phyloP scores from a whole-genome alignment of 2,113 vertebrate species.

The Protobothrops flavoviridis region DNA sequence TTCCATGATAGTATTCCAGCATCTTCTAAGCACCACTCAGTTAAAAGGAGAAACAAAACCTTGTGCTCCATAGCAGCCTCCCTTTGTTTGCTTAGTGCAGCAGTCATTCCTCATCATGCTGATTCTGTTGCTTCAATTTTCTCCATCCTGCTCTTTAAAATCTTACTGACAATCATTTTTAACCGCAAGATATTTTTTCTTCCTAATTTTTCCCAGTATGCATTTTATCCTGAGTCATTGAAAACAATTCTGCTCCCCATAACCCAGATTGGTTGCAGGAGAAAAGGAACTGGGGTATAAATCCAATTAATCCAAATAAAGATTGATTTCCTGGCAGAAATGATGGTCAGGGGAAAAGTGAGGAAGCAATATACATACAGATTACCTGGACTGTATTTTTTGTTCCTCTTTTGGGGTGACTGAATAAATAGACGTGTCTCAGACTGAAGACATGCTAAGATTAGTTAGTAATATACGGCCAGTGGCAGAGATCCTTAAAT shows the following conservation, averaged over 20 bases:
- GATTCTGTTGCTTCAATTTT: constrained; percentile 35
- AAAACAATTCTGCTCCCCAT: constrained; percentile 23
- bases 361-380: constrained; percentile 22
- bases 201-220: constrained; percentile 1
- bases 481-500: constrained; percentile 17
- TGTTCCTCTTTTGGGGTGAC: constrained; percentile 33
- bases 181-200: neutral
- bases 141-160: constrained; percentile 32
- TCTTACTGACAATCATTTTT: constrained; percentile 25
- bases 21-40: neutral
- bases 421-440: neutral
- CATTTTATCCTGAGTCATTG: neutral
- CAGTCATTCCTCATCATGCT: constrained; percentile 5
- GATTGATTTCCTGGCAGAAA: neutral
- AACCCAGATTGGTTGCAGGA: neutral
- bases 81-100: constrained; percentile 39
- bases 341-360: constrained; percentile 11
- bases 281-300: constrained; percentile 10
- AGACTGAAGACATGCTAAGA: constrained; percentile 40
- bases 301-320: neutral
- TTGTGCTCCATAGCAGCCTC: neutral
- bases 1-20: constrained; percentile 2
- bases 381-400: constrained; percentile 30
- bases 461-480: constrained; percentile 21
- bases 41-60: neutral